Conservation (phyloP, 2,113 vertebrate genomes). For the Antechinus stuartii region DNA sequence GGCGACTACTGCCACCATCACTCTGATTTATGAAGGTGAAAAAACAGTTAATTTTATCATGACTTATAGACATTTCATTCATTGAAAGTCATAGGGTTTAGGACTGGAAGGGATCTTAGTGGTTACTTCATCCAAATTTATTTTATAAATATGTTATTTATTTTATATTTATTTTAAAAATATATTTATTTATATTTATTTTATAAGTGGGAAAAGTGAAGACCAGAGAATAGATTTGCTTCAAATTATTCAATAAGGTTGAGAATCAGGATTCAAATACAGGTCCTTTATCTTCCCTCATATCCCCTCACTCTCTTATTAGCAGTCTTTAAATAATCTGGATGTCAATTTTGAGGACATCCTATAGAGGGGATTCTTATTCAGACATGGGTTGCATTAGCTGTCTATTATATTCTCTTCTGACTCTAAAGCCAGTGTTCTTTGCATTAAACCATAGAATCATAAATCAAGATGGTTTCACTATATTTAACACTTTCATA, state of each 20-base stretch:
- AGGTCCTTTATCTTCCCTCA: not conserved
- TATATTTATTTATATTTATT: not conserved
- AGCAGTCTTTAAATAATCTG: not conserved
- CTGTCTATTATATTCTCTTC: not conserved
- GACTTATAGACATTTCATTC: not conserved
- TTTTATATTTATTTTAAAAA: too few species aligned
- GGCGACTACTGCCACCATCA: not conserved
- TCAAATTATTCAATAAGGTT: not conserved
- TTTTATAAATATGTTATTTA: not conserved
- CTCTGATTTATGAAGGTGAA: not conserved
- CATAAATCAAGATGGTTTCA: not conserved
- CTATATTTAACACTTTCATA: not conserved
- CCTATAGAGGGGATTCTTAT: not conserved
- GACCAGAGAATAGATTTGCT: not conserved
- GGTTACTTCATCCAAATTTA: not conserved
- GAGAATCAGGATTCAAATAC: not conserved
- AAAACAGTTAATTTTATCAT: not conserved
- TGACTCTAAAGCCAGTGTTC: not conserved
- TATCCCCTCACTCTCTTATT: not conserved
- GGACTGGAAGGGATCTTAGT: not conserved
- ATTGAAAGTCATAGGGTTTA: not conserved
- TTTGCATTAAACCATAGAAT: not conserved
- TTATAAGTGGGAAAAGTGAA: not conserved
- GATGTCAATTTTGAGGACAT: not conserved
- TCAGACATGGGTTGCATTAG: not conserved